Conservation (phyloP, 64 coral and sea anemone genomes). For the Hydrozoanthus tunicans region DNA sequence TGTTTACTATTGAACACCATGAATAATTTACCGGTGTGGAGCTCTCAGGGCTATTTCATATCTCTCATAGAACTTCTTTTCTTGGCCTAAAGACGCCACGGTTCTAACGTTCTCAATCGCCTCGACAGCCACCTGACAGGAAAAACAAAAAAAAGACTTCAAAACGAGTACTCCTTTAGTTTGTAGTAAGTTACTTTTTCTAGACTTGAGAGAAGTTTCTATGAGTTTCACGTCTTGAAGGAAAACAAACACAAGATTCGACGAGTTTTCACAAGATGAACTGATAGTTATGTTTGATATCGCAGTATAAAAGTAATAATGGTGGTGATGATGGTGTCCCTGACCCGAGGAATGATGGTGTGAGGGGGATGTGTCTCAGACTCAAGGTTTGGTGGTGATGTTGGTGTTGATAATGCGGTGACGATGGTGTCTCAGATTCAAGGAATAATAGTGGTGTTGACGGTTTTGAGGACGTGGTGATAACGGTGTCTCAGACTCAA, state of each 20-base stretch:
- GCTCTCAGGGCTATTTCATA: slow-evolving; percentile 19
- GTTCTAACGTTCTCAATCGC: slow-evolving; percentile 87
- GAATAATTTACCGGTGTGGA: slow-evolving; percentile 62
- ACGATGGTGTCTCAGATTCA: neutral
- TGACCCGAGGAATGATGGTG: no score
- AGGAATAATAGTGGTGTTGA: neutral
- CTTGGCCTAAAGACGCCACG: slow-evolving; percentile 72
- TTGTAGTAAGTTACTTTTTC: neutral
- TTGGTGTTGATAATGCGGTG: neutral
- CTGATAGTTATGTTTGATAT: neutral
- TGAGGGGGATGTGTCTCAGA: no score
- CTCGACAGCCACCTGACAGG: slow-evolving; percentile 78
- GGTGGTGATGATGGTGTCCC: neutral
- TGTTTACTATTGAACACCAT: neutral
- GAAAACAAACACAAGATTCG: neutral
- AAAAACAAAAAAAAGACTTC: neutral
- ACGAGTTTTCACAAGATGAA: neutral
- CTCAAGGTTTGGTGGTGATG: neutral
- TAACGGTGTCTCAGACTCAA: neutral
- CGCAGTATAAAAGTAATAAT: neutral
- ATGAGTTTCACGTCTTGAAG: neutral
- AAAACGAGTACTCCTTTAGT: neutral
- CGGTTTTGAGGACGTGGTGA: neutral
- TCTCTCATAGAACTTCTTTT: slow-evolving; percentile 67
- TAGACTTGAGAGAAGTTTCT: neutral